Conservation (phyloP, 64 coral and sea anemone genomes). For the Trachythela sp. region DNA sequence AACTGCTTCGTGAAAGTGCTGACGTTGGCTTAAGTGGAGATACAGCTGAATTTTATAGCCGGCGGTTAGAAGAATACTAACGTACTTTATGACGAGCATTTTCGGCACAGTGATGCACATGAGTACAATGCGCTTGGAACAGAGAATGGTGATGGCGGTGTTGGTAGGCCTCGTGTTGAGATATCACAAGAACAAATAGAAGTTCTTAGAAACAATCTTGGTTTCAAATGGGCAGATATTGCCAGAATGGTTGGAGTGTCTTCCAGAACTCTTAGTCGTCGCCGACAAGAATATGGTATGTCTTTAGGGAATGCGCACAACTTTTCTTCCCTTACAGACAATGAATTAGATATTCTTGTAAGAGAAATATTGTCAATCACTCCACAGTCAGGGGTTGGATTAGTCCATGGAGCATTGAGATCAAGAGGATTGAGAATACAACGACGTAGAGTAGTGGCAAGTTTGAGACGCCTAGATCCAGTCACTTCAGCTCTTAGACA, state of each 20-base stretch:
- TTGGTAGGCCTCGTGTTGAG: no score
- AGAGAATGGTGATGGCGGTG: no score
- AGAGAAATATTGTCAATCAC: constrained; percentile 24
- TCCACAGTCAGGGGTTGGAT: constrained; percentile 33
- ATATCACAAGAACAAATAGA: no score
- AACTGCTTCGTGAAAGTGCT: no score
- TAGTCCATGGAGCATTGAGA: constrained; percentile 29
- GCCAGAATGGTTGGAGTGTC: neutral
- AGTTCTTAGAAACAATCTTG: no score
- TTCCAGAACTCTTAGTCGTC: constrained; percentile 15
- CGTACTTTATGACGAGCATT: no score
- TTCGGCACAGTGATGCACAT: no score
- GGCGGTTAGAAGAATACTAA: no score
- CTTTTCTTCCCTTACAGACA: constrained; percentile 29
- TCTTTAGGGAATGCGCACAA: constrained; percentile 34
- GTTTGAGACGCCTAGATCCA: constrained; percentile 22
- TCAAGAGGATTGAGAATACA: constrained; percentile 40
- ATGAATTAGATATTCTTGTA: constrained; percentile 29
- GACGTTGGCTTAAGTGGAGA: no score
- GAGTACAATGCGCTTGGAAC: no score
- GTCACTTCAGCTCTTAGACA: constrained; percentile 38
- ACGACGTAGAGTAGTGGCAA: constrained; percentile 14
- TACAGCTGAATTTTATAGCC: no score
- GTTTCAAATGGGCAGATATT: neutral
- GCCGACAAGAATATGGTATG: constrained; percentile 37